Evolutionary conservation across 1,140 invertebrate species (phyloP).

Genomic region (Scaptomyza graminum): DNA sequence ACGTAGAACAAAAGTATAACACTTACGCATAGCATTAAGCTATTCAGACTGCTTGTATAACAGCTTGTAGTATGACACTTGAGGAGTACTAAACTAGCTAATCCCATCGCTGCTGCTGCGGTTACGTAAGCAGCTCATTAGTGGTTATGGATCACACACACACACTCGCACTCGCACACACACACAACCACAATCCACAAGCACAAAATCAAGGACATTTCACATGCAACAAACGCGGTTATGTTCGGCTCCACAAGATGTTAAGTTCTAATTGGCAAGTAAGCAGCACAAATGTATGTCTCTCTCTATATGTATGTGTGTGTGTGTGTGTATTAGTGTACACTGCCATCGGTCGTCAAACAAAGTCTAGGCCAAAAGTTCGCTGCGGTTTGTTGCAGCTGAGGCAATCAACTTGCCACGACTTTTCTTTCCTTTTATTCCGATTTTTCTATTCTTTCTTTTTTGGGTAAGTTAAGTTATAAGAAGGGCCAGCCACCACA

Average conservation of each 20-base stretch:
- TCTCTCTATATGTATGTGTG: no score
- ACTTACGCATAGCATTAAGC: no score
- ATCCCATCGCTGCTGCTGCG: not conserved
- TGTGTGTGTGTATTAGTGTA: not conserved
- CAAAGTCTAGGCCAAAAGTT: conserved; percentile 48
- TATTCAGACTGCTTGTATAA: not conserved
- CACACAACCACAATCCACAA: conserved; percentile 5
- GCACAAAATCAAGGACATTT: not conserved
- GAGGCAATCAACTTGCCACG: conserved; percentile 24
- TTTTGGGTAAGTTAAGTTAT: conserved; percentile 9
- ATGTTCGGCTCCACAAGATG: not conserved
- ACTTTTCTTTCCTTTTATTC: conserved; percentile 7
- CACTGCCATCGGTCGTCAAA: conserved; percentile 5
- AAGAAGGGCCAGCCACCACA: conserved; percentile 24
- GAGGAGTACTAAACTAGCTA: conserved; percentile 10
- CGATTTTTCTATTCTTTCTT: not conserved
- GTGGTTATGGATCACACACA: not conserved
- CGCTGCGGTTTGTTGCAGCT: conserved; percentile 6
- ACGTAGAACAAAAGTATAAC: no score
- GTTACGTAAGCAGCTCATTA: conserved; percentile 7
- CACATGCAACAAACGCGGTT: not conserved
- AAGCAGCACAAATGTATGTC: not conserved
- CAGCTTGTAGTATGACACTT: conserved; percentile 23
- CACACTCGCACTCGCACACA: not conserved
- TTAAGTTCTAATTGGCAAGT: not conserved